phyloP scores from a whole-genome alignment of 2,888 invertebrate species.

The Ceriagrion tenellum region DNA sequence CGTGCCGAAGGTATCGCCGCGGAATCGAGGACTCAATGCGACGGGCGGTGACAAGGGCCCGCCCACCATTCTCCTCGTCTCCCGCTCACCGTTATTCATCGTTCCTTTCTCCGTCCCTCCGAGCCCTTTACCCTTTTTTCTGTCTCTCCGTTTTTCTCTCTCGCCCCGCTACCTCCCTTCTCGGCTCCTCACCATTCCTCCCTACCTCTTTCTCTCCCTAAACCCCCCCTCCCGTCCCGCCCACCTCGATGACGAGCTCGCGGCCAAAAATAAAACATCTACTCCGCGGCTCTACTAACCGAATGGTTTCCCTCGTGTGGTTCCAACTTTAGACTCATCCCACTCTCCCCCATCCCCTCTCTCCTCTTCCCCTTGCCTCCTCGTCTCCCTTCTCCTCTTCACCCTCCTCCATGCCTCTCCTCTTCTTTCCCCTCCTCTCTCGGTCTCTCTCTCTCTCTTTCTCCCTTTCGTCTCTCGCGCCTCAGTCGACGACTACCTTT shows the following conservation, averaged over 20 bases:
- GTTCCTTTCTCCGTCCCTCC: too few species aligned
- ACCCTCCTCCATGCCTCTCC: not conserved
- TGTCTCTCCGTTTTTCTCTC: not conserved
- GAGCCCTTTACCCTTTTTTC: not conserved
- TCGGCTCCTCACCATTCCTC: not conserved
- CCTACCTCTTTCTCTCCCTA: not conserved
- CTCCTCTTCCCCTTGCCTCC: not conserved
- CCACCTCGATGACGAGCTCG: conserved; percentile 58
- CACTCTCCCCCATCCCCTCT: not conserved
- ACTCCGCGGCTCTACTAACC: conserved; percentile 29
- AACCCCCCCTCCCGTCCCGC: not conserved
- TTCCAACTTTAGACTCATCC: conserved; percentile 36
- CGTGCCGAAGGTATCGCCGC: not conserved
- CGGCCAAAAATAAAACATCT: conserved; percentile 43
- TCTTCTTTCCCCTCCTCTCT: not conserved
- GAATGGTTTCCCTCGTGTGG: conserved; percentile 33
- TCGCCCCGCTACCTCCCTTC: not conserved
- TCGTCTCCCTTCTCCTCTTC: not conserved
- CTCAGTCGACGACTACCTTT: not conserved
- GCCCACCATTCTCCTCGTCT: not conserved
- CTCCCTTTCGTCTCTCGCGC: not conserved
- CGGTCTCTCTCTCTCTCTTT: not conserved
- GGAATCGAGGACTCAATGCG: not conserved
- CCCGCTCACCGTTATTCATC: not conserved
- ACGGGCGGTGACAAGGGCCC: conserved; percentile 8